Base-by-base conservation (phyloP, 2,888 invertebrate genomes). In the Allacma fusca region DNA sequence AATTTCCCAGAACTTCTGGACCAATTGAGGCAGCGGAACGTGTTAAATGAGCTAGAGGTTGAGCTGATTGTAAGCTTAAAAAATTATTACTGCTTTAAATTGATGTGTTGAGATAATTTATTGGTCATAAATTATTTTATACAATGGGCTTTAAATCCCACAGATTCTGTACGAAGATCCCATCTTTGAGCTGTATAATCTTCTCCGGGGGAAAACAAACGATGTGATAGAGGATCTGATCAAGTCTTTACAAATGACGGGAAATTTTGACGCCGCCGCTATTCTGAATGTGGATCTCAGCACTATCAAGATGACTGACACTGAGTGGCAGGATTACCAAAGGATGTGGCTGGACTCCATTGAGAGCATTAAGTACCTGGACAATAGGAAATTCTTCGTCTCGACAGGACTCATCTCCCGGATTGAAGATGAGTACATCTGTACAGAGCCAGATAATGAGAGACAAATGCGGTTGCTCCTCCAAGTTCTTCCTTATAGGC, bases 331-430 rank as follows among this genome's bases (percentile, higher is more conserved):
- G 23, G 76, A 76, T 23, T 76, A 28, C 34, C 62, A 50, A 44
- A n/a, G 57, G 21, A 69, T 76, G n/a, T 76, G 76, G 76, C 29
- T 68, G 26, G 76, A 76, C 9, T 76, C 57, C 24, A 23, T 68
- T 9, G 50, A 40, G 16, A 26, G 57, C 28, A 57, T 71, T 1
- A 5, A n/a, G 1, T 76, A 76, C 43, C 21, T 19, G 26, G 34
- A 69, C 12, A 29, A 23, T 16, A 44, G 69, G 23, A n/a, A 57
- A 50, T 57, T 5, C 23, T 69, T 76, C 13, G 21, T 69, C 1
- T 19, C 34, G 1, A 2, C 59, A 1, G 76, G 76, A 9, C 19
- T 76, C 9, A 50, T 76, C 5, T 59, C 69, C 1, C 9, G 5
- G n/a, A 28, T 29, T 19, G 76, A 76, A 19, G 76, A 76, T 40